phyloP scores from a whole-genome alignment of 2,797 vertebrate species.

The Merluccius polli region DNA sequence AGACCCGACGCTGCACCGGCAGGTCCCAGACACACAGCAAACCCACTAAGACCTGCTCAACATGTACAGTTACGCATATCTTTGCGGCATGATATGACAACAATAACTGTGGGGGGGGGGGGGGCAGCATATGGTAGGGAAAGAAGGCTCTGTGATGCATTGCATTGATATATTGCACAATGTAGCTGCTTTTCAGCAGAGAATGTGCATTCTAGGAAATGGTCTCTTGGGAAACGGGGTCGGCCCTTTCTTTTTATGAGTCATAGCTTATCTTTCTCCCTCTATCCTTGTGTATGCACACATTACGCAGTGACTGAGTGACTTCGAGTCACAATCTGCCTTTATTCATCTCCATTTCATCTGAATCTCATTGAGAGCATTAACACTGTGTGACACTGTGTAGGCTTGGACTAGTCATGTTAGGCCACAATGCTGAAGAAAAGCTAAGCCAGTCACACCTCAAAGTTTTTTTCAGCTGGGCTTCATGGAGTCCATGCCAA shows the following conservation, averaged over 20 bases:
- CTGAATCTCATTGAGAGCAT: background rate
- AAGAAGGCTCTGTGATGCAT: conserved; percentile 6
- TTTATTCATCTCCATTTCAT: background rate
- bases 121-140: background rate
- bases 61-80: background rate
- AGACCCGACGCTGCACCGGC: conserved; percentile 2
- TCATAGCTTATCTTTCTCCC: conserved; percentile 3
- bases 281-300: conserved; percentile 6
- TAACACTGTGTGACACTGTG: background rate
- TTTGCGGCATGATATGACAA: conserved; percentile 34
- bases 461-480: background rate
- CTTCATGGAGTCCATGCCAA: background rate
- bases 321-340: conserved; percentile 14
- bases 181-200: conserved; percentile 26
- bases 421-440: background rate
- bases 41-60: conserved; percentile 30
- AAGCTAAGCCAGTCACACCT: background rate
- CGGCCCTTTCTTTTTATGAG: conserved; percentile 20
- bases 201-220: conserved; percentile 50
- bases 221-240: conserved; percentile 31
- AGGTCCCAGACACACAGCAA: conserved; percentile 8
- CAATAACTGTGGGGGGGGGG: no score
- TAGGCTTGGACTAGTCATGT: background rate
- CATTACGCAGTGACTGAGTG: conserved; percentile 22
- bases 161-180: conserved; percentile 1